These are phyloP conservation scores for Halictus quadricinctus DNA, from an alignment of 2,888 invertebrate genomes.

Conservation along the genomic window DNA sequence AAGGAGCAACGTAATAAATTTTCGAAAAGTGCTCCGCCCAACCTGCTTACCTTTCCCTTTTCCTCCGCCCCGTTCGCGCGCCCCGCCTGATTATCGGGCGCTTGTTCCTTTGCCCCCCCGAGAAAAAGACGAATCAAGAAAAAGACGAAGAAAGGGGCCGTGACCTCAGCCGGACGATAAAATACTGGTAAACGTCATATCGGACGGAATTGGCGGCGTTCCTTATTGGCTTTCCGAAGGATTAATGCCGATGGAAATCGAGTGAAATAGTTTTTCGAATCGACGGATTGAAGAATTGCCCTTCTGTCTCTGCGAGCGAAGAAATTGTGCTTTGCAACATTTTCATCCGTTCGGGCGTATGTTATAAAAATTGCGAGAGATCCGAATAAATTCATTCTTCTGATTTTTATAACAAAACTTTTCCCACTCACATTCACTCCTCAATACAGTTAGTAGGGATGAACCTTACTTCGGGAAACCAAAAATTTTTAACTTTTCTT, in stretches of 20 bases:
- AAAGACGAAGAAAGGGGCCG: not conserved
- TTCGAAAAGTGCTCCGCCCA: constrained; percentile 57
- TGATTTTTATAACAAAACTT: too few relatives aligned
- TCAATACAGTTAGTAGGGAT: too few relatives aligned
- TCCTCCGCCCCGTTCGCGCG: not conserved
- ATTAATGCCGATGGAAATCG: constrained; percentile 35
- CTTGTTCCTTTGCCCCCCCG: constrained; percentile 8
- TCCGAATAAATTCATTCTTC: too few relatives aligned
- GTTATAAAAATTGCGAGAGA: too few relatives aligned
- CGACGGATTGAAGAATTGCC: not conserved
- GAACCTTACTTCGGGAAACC: too few relatives aligned
- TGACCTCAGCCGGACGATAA: constrained; percentile 8
- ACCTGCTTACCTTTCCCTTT: constrained; percentile 45
- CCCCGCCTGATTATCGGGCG: constrained; percentile 16
- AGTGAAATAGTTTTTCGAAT: not conserved
- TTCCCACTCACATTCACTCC: too few relatives aligned
- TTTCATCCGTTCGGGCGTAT: not conserved
- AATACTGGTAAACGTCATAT: constrained; percentile 21
- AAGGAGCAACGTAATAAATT: constrained; percentile 62
- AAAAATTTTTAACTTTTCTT: too few relatives aligned
- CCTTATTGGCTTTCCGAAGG: not conserved
- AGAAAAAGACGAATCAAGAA: constrained; percentile 11
- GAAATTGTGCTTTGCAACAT: not conserved
- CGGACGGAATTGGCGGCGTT: not conserved
- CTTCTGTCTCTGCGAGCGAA: not conserved